These are phyloP conservation scores for Nineta flava DNA, from an alignment of 2,888 invertebrate genomes.

Conservation along the genomic window DNA sequence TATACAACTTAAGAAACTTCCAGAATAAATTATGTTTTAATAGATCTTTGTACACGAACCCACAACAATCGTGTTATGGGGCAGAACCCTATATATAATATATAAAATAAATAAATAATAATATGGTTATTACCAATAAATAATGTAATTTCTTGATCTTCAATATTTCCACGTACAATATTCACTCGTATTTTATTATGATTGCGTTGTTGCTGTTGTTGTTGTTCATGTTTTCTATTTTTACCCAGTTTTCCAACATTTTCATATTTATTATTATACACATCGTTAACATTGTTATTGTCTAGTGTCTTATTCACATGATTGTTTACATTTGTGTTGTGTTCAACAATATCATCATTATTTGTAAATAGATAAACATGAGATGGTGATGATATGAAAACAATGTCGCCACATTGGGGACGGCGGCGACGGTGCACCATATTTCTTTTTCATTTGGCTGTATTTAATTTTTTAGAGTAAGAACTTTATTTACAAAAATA, in stretches of 20 bases:
- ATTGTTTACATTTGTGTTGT: not conserved
- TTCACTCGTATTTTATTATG: not conserved
- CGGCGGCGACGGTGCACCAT: constrained; percentile 25
- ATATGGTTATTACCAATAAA: constrained; percentile 22
- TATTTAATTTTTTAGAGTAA: not conserved
- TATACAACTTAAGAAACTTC: too few relatives aligned
- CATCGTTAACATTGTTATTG: not conserved
- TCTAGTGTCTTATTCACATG: not conserved
- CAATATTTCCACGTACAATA: constrained; percentile 21
- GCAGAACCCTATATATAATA: too few relatives aligned
- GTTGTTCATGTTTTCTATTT: not conserved
- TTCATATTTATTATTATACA: not conserved
- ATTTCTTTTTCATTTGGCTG: not conserved
- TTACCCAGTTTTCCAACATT: not conserved
- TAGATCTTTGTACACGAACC: too few relatives aligned
- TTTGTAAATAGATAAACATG: constrained; percentile 30
- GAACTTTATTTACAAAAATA: not conserved
- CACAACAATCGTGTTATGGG: too few relatives aligned
- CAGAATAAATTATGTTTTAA: too few relatives aligned
- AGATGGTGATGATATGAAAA: constrained; percentile 39
- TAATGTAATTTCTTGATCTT: constrained; percentile 25
- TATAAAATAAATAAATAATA: too few relatives aligned
- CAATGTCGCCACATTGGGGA: constrained; percentile 42
- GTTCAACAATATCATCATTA: constrained; percentile 11
- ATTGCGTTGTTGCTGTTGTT: not conserved